Evolutionary conservation across 2,113 vertebrate species (phyloP).

Genomic region (Rhea americana): DNA sequence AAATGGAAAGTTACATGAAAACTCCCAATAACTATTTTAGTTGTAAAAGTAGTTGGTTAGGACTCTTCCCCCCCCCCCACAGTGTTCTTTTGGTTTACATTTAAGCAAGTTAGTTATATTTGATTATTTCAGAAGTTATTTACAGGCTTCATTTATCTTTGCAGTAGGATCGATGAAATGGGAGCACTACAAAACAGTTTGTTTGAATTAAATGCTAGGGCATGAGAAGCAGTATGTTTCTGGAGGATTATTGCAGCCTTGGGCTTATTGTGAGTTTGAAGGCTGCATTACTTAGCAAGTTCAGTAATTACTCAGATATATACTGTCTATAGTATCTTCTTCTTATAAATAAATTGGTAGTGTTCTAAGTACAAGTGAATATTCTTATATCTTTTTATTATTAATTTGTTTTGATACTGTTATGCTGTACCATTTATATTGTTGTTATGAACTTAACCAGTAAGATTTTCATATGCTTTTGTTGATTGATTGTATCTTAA

Average conservation of each 20-base stretch:
- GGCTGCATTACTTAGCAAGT: constrained; percentile 29
- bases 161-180: not conserved
- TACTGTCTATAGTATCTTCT: not conserved
- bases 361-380: not conserved
- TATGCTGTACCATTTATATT: not conserved
- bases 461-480: not conserved
- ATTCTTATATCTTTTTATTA: not conserved
- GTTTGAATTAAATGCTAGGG: constrained; percentile 41
- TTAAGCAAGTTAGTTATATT: not conserved
- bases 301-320: constrained; percentile 50
- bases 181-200: not conserved
- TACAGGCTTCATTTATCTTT: constrained; percentile 38
- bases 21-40: not conserved
- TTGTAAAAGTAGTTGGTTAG: not conserved
- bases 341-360: not conserved
- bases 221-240: constrained; percentile 1
- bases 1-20: not conserved
- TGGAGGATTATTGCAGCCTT: constrained; percentile 50
- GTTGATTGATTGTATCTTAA: not conserved
- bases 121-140: constrained; percentile 7
- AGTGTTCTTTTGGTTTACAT: not conserved
- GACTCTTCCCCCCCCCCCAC: not conserved
- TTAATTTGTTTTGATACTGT: not conserved
- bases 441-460: not conserved
- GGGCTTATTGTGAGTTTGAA: constrained; percentile 39